Evolutionary conservation across 2,888 invertebrate genomes (phyloP).

Genomic region (Hartigia nigra): DNA sequence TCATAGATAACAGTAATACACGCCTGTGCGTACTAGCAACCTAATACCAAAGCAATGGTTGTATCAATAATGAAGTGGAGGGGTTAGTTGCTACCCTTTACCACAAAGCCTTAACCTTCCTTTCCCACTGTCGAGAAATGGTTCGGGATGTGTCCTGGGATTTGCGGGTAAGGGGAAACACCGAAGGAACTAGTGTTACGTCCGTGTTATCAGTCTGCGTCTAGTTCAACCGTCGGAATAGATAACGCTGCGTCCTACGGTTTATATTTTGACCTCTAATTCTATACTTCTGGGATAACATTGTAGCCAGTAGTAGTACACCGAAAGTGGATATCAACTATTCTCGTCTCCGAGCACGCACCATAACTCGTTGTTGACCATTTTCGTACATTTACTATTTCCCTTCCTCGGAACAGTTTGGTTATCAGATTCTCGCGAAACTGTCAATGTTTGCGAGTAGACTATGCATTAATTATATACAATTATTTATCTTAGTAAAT

Average conservation of each 20-base stretch:
- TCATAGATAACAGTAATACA: not conserved
- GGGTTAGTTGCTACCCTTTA: constrained; percentile 13
- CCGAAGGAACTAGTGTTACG: constrained; percentile 30
- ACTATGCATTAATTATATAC: not conserved
- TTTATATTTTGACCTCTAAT: not conserved
- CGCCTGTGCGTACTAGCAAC: not conserved
- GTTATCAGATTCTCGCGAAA: not conserved
- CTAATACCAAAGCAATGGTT: constrained; percentile 10
- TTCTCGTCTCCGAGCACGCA: constrained; percentile 2
- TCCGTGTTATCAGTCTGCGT: constrained; percentile 35
- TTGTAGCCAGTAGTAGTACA: not conserved
- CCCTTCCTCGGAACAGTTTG: not conserved
- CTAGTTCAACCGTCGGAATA: constrained; percentile 41
- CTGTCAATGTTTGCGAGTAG: not conserved
- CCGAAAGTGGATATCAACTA: constrained; percentile 7
- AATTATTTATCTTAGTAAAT: not conserved
- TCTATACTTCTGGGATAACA: not conserved
- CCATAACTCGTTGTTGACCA: constrained; percentile 7
- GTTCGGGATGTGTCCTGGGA: constrained; percentile 41
- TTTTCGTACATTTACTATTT: not conserved
- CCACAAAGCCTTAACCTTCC: constrained; percentile 23
- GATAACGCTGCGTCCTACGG: constrained; percentile 29
- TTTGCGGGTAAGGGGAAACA: constrained; percentile 37
- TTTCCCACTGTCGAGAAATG: constrained; percentile 29
- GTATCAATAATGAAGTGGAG: constrained; percentile 25